Base-by-base conservation (phyloP, 2,797 vertebrate species). In the Eremophila alpestris region DNA sequence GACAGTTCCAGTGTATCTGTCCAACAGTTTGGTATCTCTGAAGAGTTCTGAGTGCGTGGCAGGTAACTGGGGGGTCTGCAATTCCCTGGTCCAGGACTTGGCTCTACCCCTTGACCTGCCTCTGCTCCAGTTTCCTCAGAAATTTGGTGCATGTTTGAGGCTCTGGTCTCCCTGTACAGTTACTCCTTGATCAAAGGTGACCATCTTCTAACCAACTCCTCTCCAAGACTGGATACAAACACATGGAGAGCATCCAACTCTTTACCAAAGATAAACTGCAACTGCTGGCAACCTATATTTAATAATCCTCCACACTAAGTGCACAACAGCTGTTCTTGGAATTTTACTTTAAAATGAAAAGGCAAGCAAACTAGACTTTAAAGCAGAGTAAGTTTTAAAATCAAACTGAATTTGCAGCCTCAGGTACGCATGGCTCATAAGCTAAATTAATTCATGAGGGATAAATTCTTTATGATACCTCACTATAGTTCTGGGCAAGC, bases 71-170 rank as follows among this genome's bases (percentile, higher is more conserved):
- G n/a, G 14, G 27, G 3, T 32, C 34, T 52, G 34, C 24, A 51
- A 15, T 20, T 58, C 70, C 67, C 59, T 30, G 38, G 18, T 38
- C 78, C 73, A 58, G 24, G 34, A 32, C 6, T 20, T 1, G 23
- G 32, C 36, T 77, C 27, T 29, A 10, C 23, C 55, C 16, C 11
- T 67, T 26, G 36, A 68, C 21, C 18, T 36, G 21, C 23, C 32
- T 65, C 38, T 26, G 0, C 45, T 78, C 48, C 36, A 36, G 20
- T 14, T 56, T 75, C 45, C 58, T 19, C 18, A 19, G 27, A 55
- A 77, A 48, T 0, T 4, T 7, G 7, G 13, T 20, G 18, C 10
- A 2, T 3, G 11, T 48, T 15, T 11, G 9, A 67, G 22, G 30
- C 13, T 83, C 69, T 51, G 41, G 30, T 52, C 27, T 49, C 55